Evolutionary conservation across 2,113 vertebrate species (phyloP), one percentile per base, ranked within the genome.

Genomic region (Zosterops borbonicus): DNA sequence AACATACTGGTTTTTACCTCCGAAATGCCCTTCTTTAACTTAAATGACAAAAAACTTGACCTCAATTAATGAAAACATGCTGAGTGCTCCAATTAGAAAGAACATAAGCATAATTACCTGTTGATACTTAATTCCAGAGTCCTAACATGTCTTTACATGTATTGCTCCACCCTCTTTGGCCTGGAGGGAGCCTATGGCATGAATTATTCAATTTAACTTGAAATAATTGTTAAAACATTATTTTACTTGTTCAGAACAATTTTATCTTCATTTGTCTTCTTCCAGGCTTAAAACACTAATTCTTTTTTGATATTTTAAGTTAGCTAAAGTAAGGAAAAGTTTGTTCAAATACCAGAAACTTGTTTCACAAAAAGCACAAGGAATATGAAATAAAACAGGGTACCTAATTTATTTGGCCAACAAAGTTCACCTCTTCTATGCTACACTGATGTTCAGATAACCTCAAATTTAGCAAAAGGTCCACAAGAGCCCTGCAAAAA

Each of bases 211-310:
- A 33, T 68, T 93, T 63, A 55, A 89, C 63, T 64, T 29, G 10
- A 50, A 73, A 47, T 52, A 44, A 71, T 62, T 47, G 89, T 84
- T 78, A 58, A 77, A 79, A 79, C 12, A 52, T 73, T 62, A 23
- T 52, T 95, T 97, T 79, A 96, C 93, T 70, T 95, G 52, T 65
- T 97, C 55, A 94, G 56, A 47, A 62, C 4, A 69, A 56, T 53
- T 76, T 60, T 87, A 62, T 33, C 59, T 92, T 96, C 53, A 10
- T 74, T 91, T 41, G 44, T 56, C 55, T 85, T 79, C 63, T 53
- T 94, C 93, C 91, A 90, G 70, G 75, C 59, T 46, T 64, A 69
- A 91, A 94, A 91, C 14, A 60, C 21, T 64, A 47, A 77, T 95
- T 86, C 76, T 53, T 88, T 47, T 50, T 50, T 74, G 59, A 35